These are phyloP conservation scores for Egretta garzetta DNA, from an alignment of 2,113 vertebrate genomes.

Conservation along the genomic window DNA sequence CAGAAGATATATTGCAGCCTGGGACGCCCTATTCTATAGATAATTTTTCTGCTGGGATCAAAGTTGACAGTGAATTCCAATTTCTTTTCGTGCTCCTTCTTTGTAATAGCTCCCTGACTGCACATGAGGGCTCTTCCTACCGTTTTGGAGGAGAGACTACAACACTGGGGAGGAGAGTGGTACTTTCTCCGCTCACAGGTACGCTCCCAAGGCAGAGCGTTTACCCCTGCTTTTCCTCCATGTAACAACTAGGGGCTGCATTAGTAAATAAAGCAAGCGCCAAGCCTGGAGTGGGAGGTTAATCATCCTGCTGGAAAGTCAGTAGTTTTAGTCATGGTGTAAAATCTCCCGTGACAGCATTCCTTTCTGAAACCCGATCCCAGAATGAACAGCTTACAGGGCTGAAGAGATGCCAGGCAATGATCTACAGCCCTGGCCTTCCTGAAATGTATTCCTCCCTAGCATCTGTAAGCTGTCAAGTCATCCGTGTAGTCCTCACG, in stretches of 20 bases:
- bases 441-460: constrained; percentile 12
- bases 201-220: neutral
- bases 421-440: neutral
- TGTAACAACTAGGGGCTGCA: neutral
- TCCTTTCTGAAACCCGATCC: constrained; percentile 28
- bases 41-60: neutral
- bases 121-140: neutral
- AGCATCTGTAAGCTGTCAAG: constrained; percentile 37
- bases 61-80: neutral
- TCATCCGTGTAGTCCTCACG: neutral
- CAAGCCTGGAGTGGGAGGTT: neutral
- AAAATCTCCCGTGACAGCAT: constrained; percentile 1
- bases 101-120: neutral
- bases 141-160: neutral
- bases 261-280: neutral
- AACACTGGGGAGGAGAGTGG: neutral
- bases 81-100: neutral
- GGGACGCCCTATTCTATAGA: neutral
- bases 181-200: neutral
- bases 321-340: constrained; percentile 35
- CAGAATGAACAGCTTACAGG: neutral
- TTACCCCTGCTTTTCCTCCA: neutral
- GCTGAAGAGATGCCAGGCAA: neutral
- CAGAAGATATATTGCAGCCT: neutral
- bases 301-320: neutral